Percentiles rank a stretch among this genome's conserved stretches.
Conservation (phyloP, 2,113 vertebrate genomes). For the Gasterosteus aculeatus region DNA sequence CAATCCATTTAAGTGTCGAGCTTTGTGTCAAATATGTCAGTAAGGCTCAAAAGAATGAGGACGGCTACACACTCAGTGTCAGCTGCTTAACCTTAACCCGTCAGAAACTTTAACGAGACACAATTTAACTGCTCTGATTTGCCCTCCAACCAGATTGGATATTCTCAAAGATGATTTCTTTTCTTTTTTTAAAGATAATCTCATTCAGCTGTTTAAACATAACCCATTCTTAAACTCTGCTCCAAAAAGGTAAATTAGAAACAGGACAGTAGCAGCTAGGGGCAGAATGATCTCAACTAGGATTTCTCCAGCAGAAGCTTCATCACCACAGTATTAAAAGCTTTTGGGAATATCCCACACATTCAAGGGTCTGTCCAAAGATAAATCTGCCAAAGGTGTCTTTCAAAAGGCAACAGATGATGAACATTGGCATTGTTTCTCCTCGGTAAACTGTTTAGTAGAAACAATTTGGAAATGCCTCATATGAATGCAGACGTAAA, state of each 20-base stretch:
- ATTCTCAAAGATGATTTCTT: slow-evolving; percentile 16
- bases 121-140: slow-evolving; percentile 22
- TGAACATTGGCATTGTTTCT: not conserved
- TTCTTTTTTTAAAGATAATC: slow-evolving; percentile 22
- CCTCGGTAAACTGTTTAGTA: not conserved
- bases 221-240: slow-evolving; percentile 47
- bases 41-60: slow-evolving; percentile 58
- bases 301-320: slow-evolving; percentile 40
- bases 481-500: not conserved
- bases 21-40: slow-evolving; percentile 57
- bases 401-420: not conserved
- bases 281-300: slow-evolving; percentile 43
- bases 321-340: slow-evolving; percentile 24
- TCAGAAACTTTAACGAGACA: slow-evolving; percentile 17
- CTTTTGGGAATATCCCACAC: slow-evolving; percentile 39
- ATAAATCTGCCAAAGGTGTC: slow-evolving; percentile 22
- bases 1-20: slow-evolving; percentile 61
- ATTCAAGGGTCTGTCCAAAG: slow-evolving; percentile 2
- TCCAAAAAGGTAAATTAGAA: slow-evolving; percentile 54
- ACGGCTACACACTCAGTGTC: slow-evolving; percentile 31
- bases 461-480: not conserved
- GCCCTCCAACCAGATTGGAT: slow-evolving; percentile 24
- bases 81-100: slow-evolving; percentile 43
- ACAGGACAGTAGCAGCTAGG: slow-evolving; percentile 37
- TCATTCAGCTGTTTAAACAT: slow-evolving; percentile 47